Conservation (phyloP, 2,888 invertebrate species). For the Caenorhabditis sp. region DNA sequence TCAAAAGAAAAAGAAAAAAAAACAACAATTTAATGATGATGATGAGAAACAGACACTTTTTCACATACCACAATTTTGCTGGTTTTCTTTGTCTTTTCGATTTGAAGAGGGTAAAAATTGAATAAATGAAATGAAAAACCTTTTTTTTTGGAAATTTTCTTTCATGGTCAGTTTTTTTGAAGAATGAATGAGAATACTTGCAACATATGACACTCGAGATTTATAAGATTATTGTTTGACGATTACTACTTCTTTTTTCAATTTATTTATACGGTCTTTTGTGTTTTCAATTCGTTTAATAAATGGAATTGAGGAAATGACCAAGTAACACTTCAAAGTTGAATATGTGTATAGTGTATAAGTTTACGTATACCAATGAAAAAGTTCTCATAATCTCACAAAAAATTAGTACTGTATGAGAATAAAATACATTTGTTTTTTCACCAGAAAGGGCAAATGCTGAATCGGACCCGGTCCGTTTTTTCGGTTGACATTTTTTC, state of each 20-base stretch:
- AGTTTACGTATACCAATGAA: too few species aligned
- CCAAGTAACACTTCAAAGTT: neutral
- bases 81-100: too few species aligned
- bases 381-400: too few species aligned
- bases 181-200: neutral
- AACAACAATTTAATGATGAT: too few species aligned
- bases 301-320: neutral
- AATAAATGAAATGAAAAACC: neutral
- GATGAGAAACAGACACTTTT: too few species aligned
- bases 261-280: neutral
- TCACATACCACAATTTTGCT: too few species aligned
- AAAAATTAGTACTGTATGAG: too few species aligned
- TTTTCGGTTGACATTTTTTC: too few species aligned
- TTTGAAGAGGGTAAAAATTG: neutral
- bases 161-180: neutral
- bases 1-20: too few species aligned
- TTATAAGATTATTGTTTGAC: slow-evolving; percentile 1
- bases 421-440: too few species aligned
- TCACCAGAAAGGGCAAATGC: too few species aligned
- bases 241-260: neutral
- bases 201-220: neutral
- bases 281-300: neutral
- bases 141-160: neutral
- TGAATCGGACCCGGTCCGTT: too few species aligned
- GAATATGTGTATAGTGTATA: neutral